A percentile compares a stretch with the other conserved stretches of the same genome.
phyloP scores from a whole-genome alignment of 2,888 invertebrate genomes.

The Epistrophe eligans region DNA sequence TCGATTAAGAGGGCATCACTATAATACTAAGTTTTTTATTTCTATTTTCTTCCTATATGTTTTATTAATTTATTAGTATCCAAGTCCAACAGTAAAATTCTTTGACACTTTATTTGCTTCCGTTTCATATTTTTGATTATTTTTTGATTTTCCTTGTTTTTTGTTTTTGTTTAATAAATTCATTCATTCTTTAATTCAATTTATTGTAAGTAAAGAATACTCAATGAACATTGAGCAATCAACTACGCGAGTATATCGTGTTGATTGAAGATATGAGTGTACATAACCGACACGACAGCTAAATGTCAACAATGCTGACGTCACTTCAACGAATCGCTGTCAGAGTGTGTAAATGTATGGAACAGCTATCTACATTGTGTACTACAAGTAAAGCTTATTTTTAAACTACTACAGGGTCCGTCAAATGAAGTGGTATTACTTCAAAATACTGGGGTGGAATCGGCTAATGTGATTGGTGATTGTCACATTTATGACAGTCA shows the following conservation, averaged over 20 bases:
- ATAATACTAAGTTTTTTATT: neutral
- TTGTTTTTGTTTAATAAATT: neutral
- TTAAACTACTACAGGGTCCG: neutral
- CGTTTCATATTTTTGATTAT: neutral
- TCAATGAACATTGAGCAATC: neutral
- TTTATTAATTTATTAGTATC: neutral
- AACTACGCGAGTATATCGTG: neutral
- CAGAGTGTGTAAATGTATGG: neutral
- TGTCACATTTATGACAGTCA: too few species aligned
- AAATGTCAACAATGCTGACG: constrained; percentile 9
- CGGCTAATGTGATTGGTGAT: too few species aligned
- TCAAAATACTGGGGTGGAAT: too few species aligned
- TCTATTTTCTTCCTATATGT: neutral
- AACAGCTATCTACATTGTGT: neutral
- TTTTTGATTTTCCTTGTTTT: neutral
- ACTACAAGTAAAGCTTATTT: neutral
- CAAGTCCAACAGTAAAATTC: constrained; percentile 7
- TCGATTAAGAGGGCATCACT: neutral
- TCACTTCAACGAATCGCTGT: neutral
- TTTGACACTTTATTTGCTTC: constrained; percentile 3
- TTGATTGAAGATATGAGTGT: constrained; percentile 3
- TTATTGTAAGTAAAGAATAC: neutral
- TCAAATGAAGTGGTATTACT: neutral
- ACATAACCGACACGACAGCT: neutral
- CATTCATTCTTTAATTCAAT: constrained; percentile 1